Base-by-base conservation (phyloP, 1,140 invertebrate species). In the Drosophila pachea region DNA sequence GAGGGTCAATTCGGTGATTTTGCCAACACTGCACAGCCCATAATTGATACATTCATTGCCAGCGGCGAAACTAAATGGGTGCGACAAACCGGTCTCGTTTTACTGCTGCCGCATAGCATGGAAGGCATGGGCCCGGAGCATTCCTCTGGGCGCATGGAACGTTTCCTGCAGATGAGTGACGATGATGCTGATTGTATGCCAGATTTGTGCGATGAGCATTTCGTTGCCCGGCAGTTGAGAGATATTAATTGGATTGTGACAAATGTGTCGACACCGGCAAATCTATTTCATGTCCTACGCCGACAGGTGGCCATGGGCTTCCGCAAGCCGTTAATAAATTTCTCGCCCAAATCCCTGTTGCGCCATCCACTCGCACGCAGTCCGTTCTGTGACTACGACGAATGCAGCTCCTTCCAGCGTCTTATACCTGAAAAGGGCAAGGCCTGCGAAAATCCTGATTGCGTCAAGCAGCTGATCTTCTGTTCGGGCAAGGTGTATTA, bases 81-180 rank as follows among this genome's bases (percentile, higher is more conserved):
- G 38, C 93, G 98, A 55, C 98, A 99, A 91, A 98, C 96, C 73
- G 98, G 97, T 52, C 91, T 99, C 38, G 97, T 98, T 22, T 92
- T 99, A 91, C 91, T 99, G 5, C 92, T 99, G 76, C 99, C 99
- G 7, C 99, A 99, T 87, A 98, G 98, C 68, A 95, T 99, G 91
- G 99, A 99, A 93, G 98, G 98, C 91, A 98, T 98, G 97, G 98
- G 99, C 33, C 98, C 98, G 4, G 99, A 99, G 91, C 98, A 99
- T 90, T 99, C 97, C 0, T 97, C 95, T 74, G 97, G 96, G 70
- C 93, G 98, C 73, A 91, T 98, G 14, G 98, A 99, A 91, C 93
- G 99, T 73, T 99, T 99, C 91, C 90, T 99, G 29, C 98, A 99
- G 91, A 95, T 99, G 94, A 97, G 95, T 64, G 95, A 97, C 76